A percentile compares a stretch with the other conserved stretches of the same genome.
Evolutionary conservation across 1,140 invertebrate species (phyloP).

Genomic region (Lerema accius): DNA sequence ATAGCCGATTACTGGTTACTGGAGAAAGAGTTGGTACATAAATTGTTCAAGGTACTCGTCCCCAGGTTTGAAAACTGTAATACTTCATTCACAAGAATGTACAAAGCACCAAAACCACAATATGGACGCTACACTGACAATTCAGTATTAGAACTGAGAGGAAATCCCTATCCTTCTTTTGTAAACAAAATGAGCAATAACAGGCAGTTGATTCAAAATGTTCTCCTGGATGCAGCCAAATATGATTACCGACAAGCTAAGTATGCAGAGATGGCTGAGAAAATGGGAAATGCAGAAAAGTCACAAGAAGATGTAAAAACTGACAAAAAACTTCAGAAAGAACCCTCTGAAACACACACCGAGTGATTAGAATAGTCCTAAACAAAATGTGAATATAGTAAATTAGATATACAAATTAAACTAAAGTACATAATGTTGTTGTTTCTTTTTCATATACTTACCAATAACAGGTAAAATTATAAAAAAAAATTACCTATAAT

Average conservation of each 20-base stretch:
- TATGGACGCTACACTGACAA: conserved; percentile 79
- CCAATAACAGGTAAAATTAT: too few relatives aligned
- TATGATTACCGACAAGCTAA: conserved; percentile 84
- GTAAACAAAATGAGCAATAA: conserved; percentile 82
- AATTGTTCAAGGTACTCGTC: conserved; percentile 96
- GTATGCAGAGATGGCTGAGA: conserved; percentile 75
- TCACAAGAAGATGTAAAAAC: conserved; percentile 19
- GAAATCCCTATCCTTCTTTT: conserved; percentile 87
- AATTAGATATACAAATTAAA: not conserved
- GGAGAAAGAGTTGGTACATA: conserved; percentile 95
- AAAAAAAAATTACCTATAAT: too few relatives aligned
- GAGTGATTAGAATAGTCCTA: not conserved
- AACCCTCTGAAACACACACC: conserved; percentile 14
- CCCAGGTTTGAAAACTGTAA: conserved; percentile 90
- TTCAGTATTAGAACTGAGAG: conserved; percentile 91
- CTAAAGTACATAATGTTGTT: too few relatives aligned
- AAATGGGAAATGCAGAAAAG: conserved; percentile 58
- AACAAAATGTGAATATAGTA: not conserved
- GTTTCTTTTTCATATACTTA: too few relatives aligned
- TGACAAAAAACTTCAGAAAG: conserved; percentile 10
- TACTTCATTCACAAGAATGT: conserved; percentile 88
- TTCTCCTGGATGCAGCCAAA: conserved; percentile 88
- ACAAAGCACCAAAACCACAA: conserved; percentile 86
- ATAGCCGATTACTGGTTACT: conserved; percentile 94
- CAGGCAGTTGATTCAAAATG: conserved; percentile 87